phyloP scores from a whole-genome alignment of 2,113 vertebrate genomes.

The Urocolius indicus region DNA sequence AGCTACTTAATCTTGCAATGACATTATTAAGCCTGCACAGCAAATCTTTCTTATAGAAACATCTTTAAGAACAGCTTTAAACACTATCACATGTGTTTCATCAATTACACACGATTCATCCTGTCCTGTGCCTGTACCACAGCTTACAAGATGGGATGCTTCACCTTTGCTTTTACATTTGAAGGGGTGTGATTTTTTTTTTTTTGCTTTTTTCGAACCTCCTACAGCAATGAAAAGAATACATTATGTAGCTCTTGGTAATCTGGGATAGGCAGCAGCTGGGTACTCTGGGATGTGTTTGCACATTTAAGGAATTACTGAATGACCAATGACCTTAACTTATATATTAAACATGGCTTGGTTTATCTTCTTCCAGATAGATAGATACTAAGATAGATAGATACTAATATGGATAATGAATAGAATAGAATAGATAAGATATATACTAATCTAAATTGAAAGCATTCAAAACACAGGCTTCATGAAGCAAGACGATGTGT shows the following conservation, averaged over 20 bases:
- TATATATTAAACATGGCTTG: neutral
- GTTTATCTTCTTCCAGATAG: neutral
- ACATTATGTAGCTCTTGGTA: neutral
- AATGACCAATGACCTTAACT: neutral
- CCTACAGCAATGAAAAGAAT: neutral
- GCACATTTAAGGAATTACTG: neutral
- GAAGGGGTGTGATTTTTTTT: neutral
- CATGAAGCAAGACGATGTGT: neutral
- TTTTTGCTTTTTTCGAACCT: neutral
- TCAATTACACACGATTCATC: neutral
- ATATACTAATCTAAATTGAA: neutral
- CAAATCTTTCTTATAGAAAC: neutral
- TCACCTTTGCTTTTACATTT: neutral
- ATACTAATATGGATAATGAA: too few relatives aligned
- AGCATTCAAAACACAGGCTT: neutral
- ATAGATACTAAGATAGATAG: neutral
- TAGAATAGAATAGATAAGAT: too few relatives aligned
- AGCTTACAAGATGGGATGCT: neutral
- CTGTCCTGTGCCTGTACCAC: neutral
- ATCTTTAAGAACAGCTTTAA: neutral
- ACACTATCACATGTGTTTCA: neutral
- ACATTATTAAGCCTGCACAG: neutral
- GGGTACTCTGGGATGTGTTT: neutral
- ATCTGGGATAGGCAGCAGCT: neutral
- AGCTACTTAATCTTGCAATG: neutral